phyloP scores from a whole-genome alignment of 92 coral and sea anemone species.

The Epizoanthus ramosus region DNA sequence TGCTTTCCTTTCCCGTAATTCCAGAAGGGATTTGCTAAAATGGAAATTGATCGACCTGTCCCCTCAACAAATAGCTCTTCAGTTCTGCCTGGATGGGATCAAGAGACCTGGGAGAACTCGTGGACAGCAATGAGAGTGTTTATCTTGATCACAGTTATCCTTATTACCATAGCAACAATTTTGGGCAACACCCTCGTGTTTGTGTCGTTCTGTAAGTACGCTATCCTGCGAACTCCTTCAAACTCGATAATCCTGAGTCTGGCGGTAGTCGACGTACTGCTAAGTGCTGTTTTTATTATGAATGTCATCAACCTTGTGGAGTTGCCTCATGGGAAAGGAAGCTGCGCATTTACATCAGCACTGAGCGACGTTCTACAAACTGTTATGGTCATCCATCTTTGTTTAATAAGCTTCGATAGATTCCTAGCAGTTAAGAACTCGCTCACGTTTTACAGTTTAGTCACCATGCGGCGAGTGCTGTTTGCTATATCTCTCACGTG shows the following conservation, averaged over 20 bases:
- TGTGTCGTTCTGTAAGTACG: slow-evolving; percentile 4
- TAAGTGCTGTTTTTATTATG: background rate
- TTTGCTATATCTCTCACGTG: background rate
- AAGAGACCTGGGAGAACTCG: too few species aligned
- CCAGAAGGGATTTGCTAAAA: background rate
- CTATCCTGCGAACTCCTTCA: slow-evolving; percentile 3
- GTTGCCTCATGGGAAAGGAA: background rate
- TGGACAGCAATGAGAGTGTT: background rate
- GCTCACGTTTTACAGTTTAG: slow-evolving; percentile 14
- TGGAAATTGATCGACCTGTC: background rate
- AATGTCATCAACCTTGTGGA: background rate
- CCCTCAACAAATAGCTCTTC: background rate
- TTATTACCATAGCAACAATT: slow-evolving; percentile 10
- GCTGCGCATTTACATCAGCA: slow-evolving; percentile 9
- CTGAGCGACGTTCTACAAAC: slow-evolving; percentile 2
- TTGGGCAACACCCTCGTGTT: slow-evolving; percentile 9
- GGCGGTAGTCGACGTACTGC: background rate
- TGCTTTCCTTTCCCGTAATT: background rate
- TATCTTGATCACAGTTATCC: background rate
- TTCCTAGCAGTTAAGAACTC: slow-evolving; percentile 13
- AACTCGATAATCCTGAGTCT: slow-evolving; percentile 24
- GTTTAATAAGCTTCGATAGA: slow-evolving; percentile 35
- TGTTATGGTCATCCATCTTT: slow-evolving; percentile 21
- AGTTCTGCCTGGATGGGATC: background rate
- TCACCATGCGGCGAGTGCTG: slow-evolving; percentile 21